Evolutionary conservation across 92 coral and sea anemone genomes (phyloP), one percentile per base, ranked within the genome.

Genomic region (Siderastrea radians): DNA sequence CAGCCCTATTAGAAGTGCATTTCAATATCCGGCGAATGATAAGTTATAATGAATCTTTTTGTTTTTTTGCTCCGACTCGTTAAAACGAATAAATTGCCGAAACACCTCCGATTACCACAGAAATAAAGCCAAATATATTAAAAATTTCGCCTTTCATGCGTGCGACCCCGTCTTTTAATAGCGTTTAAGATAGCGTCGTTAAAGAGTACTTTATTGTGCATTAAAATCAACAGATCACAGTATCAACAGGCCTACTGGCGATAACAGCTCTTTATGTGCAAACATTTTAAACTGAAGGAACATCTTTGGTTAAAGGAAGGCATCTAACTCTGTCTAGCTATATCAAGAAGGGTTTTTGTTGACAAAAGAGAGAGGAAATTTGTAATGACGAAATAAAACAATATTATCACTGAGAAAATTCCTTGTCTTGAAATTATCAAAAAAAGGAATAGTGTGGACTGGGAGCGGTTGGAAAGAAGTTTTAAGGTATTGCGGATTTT

Each of bases 61-160:
- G 61, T 73, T 62, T 43, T 26, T 74, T 51, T 14, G 17, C 80
- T 60, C 68, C 69, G 60, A 82, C 86, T 67, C 68, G 77, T 82
- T 69, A 71, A 19, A 72, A 72, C 65, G 60, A 49, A 70, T 69
- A 82, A 69, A 82, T 70, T 70, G 86, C 66, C 78, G 86, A 55
- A 82, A 73, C 86, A 78, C 86, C 78, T 58, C 78, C 78, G 78
- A 54, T 82, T 82, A 82, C 86, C 86, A 43, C 86, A 69, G 67
- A 47, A 55, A 57, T 82, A 71, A 70, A 46, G 48, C 78, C 49
- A 59, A 19, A 57, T 64, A 69, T 82, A 82, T 82, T 82, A 71
- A 82, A 82, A 70, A 82, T 45, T 82, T 82, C 15, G 50, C 68
- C 77, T 5, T 59, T 82, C 86, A 69, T 54, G 78, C 86, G 78